phyloP scores from a whole-genome alignment of 2,888 invertebrate genomes.

The Auanema freiburgensis region DNA sequence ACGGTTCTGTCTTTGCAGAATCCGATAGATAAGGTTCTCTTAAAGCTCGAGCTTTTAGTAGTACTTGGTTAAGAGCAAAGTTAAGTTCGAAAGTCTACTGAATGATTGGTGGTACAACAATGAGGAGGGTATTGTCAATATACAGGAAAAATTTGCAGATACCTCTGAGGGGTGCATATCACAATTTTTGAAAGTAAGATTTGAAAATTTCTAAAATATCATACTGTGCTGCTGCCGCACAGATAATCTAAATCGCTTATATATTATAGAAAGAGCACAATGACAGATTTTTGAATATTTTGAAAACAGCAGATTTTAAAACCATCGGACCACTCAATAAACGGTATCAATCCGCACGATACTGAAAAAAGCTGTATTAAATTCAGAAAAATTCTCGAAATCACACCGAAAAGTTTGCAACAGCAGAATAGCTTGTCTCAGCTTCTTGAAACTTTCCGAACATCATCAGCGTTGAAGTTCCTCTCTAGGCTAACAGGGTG shows the following conservation, averaged over 20 bases:
- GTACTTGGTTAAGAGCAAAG: no score
- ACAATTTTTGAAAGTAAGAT: constrained; percentile 38
- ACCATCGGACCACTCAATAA: constrained; percentile 18
- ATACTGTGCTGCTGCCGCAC: neutral
- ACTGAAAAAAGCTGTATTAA: neutral
- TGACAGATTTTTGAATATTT: neutral
- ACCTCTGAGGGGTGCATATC: constrained; percentile 43
- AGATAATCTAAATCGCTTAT: neutral
- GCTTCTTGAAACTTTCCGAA: neutral
- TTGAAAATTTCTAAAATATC: no score
- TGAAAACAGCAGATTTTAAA: constrained; percentile 5
- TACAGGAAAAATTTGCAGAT: constrained; percentile 43
- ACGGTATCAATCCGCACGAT: constrained; percentile 9
- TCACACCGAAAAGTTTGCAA: neutral
- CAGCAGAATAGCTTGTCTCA: no score
- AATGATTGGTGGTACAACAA: constrained; percentile 1
- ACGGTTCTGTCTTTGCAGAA: no score
- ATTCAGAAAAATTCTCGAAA: neutral
- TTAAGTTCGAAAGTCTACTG: no score
- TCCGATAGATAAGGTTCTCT: neutral
- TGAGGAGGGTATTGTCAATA: constrained; percentile 27
- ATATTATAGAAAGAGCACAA: neutral
- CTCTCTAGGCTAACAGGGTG: constrained; percentile 4
- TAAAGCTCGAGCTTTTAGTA: neutral
- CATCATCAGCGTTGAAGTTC: neutral